These are phyloP conservation scores for Dasypolia templi DNA, from an alignment of 2,888 invertebrate species.

Conservation along the genomic window DNA sequence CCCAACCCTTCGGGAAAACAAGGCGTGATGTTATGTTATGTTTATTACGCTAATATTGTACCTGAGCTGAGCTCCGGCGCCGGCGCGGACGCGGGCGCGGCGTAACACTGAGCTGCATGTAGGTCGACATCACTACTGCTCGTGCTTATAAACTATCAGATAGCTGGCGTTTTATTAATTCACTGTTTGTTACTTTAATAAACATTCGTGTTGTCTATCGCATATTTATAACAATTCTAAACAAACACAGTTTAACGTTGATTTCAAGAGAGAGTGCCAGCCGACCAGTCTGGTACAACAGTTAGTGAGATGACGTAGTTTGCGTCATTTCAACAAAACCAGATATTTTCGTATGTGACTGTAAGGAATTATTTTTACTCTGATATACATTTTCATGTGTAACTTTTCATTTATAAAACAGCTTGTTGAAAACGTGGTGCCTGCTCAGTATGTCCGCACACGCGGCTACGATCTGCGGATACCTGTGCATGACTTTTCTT, in stretches of 20 bases:
- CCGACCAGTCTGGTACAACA: conserved; percentile 19
- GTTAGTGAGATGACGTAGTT: conserved; percentile 30
- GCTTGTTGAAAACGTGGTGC: background rate
- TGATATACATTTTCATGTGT: background rate
- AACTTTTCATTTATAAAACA: conserved; percentile 31
- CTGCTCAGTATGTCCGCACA: background rate
- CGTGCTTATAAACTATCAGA: background rate
- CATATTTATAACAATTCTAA: background rate
- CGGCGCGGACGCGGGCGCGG: no score
- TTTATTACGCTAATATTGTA: conserved; percentile 38
- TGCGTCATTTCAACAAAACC: conserved; percentile 21
- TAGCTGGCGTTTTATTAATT: conserved; percentile 5
- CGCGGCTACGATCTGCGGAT: background rate
- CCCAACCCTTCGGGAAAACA: no score
- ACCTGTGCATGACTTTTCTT: background rate
- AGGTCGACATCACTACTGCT: conserved; percentile 25
- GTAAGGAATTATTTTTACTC: conserved; percentile 9
- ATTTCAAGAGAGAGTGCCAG: conserved; percentile 38
- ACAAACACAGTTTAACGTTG: conserved; percentile 29
- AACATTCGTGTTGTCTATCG: conserved; percentile 16
- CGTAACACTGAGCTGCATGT: background rate
- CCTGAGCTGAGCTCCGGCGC: background rate
- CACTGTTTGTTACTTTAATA: conserved; percentile 35
- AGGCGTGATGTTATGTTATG: no score
- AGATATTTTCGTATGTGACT: conserved; percentile 49